These are phyloP conservation scores for Porites lutea DNA, from an alignment of 64 coral and sea anemone genomes.

Conservation along the genomic window DNA sequence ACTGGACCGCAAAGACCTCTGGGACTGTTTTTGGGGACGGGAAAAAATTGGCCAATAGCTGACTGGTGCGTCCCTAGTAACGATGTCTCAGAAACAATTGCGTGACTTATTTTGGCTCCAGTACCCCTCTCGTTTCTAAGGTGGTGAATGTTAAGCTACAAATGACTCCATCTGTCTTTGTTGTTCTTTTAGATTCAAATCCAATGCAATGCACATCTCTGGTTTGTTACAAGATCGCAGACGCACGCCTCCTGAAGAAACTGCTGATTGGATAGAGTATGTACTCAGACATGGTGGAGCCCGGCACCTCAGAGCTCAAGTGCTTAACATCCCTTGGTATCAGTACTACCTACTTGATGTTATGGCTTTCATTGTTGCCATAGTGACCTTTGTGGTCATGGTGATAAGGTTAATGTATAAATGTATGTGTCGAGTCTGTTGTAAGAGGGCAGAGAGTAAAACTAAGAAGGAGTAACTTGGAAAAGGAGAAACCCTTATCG, in stretches of 20 bases:
- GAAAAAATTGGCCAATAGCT: too few relatives aligned
- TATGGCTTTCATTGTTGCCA: not conserved
- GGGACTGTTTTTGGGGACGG: too few relatives aligned
- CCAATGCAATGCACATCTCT: slow-evolving; percentile 22
- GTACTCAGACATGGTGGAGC: slow-evolving; percentile 2
- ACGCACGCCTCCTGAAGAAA: slow-evolving; percentile 41
- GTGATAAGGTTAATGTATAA: not conserved
- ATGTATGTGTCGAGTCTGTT: not conserved
- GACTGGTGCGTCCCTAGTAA: too few relatives aligned
- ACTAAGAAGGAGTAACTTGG: not conserved
- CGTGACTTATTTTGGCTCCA: too few relatives aligned
- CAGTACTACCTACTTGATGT: slow-evolving; percentile 31
- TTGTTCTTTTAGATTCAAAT: slow-evolving; percentile 34
- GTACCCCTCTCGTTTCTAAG: too few relatives aligned
- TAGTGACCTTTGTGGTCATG: not conserved
- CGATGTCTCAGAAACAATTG: too few relatives aligned
- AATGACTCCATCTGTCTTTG: not conserved
- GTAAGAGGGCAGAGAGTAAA: not conserved
- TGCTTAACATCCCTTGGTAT: slow-evolving; percentile 12
- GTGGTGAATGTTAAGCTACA: too few relatives aligned
- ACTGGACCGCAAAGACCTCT: too few relatives aligned
- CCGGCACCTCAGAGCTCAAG: not conserved
- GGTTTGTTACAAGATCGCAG: slow-evolving; percentile 37
- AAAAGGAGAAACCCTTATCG: too few relatives aligned
- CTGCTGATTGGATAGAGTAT: slow-evolving; percentile 32